Evolutionary conservation across 1,140 invertebrate genomes (phyloP).

Genomic region (Drosophila micromelanica): DNA sequence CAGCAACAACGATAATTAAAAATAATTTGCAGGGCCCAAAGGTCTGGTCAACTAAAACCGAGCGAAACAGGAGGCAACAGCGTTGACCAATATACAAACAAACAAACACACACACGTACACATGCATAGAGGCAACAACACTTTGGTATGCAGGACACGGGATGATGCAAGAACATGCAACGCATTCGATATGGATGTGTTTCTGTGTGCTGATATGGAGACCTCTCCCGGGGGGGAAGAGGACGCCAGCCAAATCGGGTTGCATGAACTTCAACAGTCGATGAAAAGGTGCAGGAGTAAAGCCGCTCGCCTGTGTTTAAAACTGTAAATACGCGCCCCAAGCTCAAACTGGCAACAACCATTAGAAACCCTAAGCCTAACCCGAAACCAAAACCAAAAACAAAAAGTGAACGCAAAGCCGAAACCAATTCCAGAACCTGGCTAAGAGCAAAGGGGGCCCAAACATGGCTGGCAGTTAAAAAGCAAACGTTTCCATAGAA

Average conservation of each 20-base stretch:
- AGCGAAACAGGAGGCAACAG: slow-evolving; percentile 23
- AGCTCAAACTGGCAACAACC: slow-evolving; percentile 1
- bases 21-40: slow-evolving; percentile 65
- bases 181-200: slow-evolving; percentile 40
- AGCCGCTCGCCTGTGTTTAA: slow-evolving; percentile 63
- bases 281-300: slow-evolving; percentile 57
- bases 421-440: slow-evolving; percentile 17
- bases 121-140: slow-evolving; percentile 6
- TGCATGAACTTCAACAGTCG: slow-evolving; percentile 14
- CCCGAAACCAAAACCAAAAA: background rate
- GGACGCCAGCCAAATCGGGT: slow-evolving; percentile 54
- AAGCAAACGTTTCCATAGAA: slow-evolving; percentile 17
- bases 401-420: slow-evolving; percentile 2
- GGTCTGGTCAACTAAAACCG: slow-evolving; percentile 41
- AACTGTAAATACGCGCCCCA: slow-evolving; percentile 56
- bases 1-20: slow-evolving; percentile 75
- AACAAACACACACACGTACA: slow-evolving; percentile 19
- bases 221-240: slow-evolving; percentile 28
- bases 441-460: slow-evolving; percentile 5
- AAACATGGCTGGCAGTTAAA: slow-evolving; percentile 13
- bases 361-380: slow-evolving; percentile 5
- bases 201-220: slow-evolving; percentile 14
- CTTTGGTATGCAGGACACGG: slow-evolving; percentile 35
- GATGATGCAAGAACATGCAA: slow-evolving; percentile 53
- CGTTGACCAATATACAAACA: slow-evolving; percentile 20